Evolutionary conservation across 1,140 invertebrate species (phyloP).

Genomic region (Trypoxylus dichotomus): DNA sequence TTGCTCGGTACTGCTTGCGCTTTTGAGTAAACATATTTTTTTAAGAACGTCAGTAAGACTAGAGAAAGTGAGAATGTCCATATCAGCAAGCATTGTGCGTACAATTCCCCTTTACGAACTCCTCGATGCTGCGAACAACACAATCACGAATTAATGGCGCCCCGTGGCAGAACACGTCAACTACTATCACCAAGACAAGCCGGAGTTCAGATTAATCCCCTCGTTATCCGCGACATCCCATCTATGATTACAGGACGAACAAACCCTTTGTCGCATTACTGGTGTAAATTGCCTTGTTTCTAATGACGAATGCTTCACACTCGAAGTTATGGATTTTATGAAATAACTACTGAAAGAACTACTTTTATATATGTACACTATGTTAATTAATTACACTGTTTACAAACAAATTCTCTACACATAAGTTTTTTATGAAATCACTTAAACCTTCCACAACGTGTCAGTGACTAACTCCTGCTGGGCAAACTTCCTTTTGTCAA

Average conservation of each 20-base stretch:
- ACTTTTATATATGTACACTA: too few relatives aligned
- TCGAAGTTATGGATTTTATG: not conserved
- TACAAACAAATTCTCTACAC: too few relatives aligned
- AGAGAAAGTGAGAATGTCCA: not conserved
- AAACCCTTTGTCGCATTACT: not conserved
- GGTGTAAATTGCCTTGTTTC: not conserved
- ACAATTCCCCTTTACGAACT: not conserved
- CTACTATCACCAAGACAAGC: constrained; percentile 17
- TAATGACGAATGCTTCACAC: not conserved
- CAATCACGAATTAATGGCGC: constrained; percentile 2
- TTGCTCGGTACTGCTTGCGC: too few relatives aligned
- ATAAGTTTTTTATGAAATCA: too few relatives aligned
- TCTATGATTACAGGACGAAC: not conserved
- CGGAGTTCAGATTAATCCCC: constrained; percentile 2
- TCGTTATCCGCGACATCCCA: not conserved
- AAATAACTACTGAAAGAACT: too few relatives aligned
- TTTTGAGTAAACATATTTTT: not conserved
- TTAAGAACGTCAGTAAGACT: not conserved
- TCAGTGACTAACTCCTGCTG: too few relatives aligned
- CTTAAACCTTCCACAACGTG: too few relatives aligned
- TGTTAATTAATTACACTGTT: too few relatives aligned
- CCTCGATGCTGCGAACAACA: not conserved
- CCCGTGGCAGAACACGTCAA: not conserved
- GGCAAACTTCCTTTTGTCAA: too few relatives aligned
- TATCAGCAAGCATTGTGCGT: too few relatives aligned